Evolutionary conservation across 1,140 invertebrate species (phyloP).

Genomic region (Achroia grisella): DNA sequence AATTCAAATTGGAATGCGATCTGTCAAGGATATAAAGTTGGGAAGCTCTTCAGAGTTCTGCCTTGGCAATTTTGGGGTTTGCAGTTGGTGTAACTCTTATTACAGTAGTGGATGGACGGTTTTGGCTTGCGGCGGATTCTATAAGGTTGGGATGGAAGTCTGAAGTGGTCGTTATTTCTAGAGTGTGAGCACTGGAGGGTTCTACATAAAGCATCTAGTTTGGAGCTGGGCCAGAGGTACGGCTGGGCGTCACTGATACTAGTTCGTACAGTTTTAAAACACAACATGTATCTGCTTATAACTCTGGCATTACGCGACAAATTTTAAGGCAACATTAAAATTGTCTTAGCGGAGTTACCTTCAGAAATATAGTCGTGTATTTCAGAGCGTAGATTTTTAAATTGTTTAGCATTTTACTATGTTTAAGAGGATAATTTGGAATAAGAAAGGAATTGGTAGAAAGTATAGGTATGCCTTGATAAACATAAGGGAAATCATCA

Average conservation of each 20-base stretch:
- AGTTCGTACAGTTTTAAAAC: no score
- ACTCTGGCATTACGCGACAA: slow-evolving; percentile 6
- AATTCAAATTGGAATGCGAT: slow-evolving; percentile 2
- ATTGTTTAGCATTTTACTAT: no score
- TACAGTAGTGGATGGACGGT: not conserved
- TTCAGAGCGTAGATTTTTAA: no score
- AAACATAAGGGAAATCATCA: no score
- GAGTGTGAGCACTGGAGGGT: slow-evolving; percentile 9
- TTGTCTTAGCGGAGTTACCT: not conserved
- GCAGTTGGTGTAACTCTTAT: not conserved
- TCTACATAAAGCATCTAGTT: slow-evolving; percentile 14
- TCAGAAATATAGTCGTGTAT: no score
- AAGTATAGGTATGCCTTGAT: no score
- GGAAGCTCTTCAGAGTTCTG: not conserved
- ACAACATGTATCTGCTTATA: not conserved
- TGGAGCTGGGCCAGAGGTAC: slow-evolving; percentile 7
- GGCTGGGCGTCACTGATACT: slow-evolving; percentile 3
- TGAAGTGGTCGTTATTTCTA: slow-evolving; percentile 13
- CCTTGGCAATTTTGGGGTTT: not conserved
- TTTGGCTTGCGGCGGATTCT: not conserved
- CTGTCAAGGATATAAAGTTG: slow-evolving; percentile 1
- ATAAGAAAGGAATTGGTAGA: no score
- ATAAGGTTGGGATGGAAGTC: slow-evolving; percentile 1
- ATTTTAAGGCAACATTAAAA: slow-evolving; percentile 15
- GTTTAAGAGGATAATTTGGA: no score